phyloP scores from a whole-genome alignment of 1,140 invertebrate genomes.

The Bombus polaris region DNA sequence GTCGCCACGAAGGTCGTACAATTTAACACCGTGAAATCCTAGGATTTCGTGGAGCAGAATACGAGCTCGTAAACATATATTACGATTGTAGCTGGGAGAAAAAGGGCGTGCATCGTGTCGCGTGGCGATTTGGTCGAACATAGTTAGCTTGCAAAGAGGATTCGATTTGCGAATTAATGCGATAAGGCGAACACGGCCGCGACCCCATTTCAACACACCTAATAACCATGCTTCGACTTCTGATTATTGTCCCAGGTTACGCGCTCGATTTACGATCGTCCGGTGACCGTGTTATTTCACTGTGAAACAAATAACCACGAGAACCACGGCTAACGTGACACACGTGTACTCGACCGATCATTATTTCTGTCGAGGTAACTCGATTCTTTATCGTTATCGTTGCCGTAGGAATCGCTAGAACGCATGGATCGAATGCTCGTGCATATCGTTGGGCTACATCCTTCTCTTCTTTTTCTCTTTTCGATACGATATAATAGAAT shows the following conservation, averaged over 20 bases:
- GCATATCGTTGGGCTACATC: neutral
- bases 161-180: constrained; percentile 60
- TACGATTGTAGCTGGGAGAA: neutral
- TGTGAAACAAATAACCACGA: neutral
- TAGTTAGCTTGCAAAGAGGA: constrained; percentile 42
- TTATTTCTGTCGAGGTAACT: neutral
- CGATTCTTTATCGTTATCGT: neutral
- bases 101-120: constrained; percentile 31
- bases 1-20: neutral
- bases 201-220: constrained; percentile 45
- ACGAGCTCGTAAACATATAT: constrained; percentile 44
- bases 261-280: constrained; percentile 20
- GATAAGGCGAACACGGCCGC: constrained; percentile 51
- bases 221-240: constrained; percentile 46
- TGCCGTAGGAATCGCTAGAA: neutral
- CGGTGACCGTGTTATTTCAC: constrained; percentile 22
- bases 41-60: constrained; percentile 50
- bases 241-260: constrained; percentile 49
- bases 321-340: neutral
- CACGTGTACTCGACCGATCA: neutral
- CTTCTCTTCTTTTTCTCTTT: neutral
- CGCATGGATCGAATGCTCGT: neutral
- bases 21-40: constrained; percentile 29
- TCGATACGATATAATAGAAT: neutral
- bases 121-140: constrained; percentile 21